These are phyloP conservation scores for Caenorhabditis drosophilae DNA, from an alignment of 2,888 invertebrate species.

Conservation along the genomic window DNA sequence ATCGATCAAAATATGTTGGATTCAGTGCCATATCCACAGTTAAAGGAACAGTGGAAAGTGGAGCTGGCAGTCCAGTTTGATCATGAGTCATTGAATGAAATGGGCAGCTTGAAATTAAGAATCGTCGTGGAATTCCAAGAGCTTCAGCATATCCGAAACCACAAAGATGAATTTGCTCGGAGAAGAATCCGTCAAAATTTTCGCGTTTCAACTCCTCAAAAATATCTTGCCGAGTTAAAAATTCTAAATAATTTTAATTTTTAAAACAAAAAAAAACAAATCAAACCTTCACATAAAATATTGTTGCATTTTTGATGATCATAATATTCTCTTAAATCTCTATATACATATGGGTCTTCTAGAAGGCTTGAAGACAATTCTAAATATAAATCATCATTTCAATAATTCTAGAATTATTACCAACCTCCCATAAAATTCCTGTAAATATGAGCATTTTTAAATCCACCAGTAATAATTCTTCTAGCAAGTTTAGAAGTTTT, in stretches of 20 bases:
- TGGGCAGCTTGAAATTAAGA: conserved; percentile 45
- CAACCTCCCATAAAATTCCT: too few species aligned
- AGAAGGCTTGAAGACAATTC: too few species aligned
- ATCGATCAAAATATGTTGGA: conserved; percentile 23
- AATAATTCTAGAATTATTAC: too few species aligned
- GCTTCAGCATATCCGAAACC: conserved; percentile 46
- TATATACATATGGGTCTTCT: too few species aligned
- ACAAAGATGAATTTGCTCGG: conserved; percentile 50
- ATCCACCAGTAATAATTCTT: conserved; percentile 7
- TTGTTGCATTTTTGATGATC: background rate
- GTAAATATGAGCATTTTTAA: conserved; percentile 1
- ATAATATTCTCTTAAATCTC: background rate
- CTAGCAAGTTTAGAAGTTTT: background rate
- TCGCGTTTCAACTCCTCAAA: conserved; percentile 33
- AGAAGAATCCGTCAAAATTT: conserved; percentile 52
- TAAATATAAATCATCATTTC: too few species aligned
- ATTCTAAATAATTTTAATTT: too few species aligned
- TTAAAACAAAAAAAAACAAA: too few species aligned
- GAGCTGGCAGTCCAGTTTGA: conserved; percentile 21
- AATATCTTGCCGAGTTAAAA: conserved; percentile 27
- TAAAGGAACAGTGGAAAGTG: conserved; percentile 13
- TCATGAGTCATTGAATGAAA: conserved; percentile 15
- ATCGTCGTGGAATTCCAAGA: conserved; percentile 41
- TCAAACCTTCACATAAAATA: conserved; percentile 1
- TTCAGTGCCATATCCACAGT: conserved; percentile 7